phyloP scores from a whole-genome alignment of 2,888 invertebrate species.

The Bombyx huttoni region DNA sequence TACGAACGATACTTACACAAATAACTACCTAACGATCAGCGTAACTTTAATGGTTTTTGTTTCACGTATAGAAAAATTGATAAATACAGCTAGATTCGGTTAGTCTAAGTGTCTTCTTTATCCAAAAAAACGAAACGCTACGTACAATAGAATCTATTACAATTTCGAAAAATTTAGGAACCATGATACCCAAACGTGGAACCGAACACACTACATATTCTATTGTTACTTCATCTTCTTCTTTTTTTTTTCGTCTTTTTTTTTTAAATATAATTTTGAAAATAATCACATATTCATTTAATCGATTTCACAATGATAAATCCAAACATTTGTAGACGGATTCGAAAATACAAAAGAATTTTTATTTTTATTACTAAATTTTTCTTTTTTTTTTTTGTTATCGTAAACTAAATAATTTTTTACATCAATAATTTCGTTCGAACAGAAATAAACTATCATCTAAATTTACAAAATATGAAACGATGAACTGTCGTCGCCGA shows the following conservation, averaged over 20 bases:
- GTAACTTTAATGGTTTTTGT: slow-evolving; percentile 55
- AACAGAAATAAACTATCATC: slow-evolving; percentile 61
- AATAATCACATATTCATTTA: slow-evolving; percentile 52
- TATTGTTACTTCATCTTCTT: too few species aligned
- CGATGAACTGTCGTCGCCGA: slow-evolving; percentile 48
- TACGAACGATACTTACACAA: slow-evolving; percentile 50
- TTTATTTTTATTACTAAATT: background rate
- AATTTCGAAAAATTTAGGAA: slow-evolving; percentile 73
- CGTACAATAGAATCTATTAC: slow-evolving; percentile 71
- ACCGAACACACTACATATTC: slow-evolving; percentile 44
- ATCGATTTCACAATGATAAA: slow-evolving; percentile 49
- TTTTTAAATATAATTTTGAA: slow-evolving; percentile 64
- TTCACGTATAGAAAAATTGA: slow-evolving; percentile 67
- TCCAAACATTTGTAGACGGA: slow-evolving; percentile 69
- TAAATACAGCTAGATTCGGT: slow-evolving; percentile 60
- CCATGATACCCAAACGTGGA: slow-evolving; percentile 72
- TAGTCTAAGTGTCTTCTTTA: slow-evolving; percentile 57
- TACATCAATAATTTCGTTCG: slow-evolving; percentile 44
- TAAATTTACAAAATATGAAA: slow-evolving; percentile 49
- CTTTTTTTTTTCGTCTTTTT: slow-evolving; percentile 42
- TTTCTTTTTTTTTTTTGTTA: background rate
- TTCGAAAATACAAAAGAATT: slow-evolving; percentile 53
- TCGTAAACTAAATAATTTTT: slow-evolving; percentile 47
- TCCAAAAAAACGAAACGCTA: slow-evolving; percentile 67
- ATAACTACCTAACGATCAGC: slow-evolving; percentile 63